Percentiles rank a stretch among this genome's conserved stretches.
Conservation (phyloP, 2,797 vertebrate genomes). For the Tympanoctomys barrerae region DNA sequence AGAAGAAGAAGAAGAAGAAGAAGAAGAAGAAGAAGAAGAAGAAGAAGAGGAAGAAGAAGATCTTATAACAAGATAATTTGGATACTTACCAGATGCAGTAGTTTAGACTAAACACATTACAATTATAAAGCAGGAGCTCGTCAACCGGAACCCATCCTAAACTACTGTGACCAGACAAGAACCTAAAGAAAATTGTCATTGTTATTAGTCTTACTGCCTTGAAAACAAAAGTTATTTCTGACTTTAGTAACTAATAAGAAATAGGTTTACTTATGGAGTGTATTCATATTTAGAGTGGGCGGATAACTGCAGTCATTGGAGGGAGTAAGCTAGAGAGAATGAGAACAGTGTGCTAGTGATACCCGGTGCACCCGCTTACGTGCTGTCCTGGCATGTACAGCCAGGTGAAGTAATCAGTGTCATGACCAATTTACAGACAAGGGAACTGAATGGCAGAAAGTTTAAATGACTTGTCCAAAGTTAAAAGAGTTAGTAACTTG, state of each 20-base stretch:
- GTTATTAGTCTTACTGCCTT: not conserved
- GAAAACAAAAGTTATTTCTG: constrained; percentile 21
- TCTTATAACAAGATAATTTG: not conserved
- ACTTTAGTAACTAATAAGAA: constrained; percentile 34
- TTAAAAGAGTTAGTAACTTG: constrained; percentile 66
- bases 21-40: too few relatives aligned
- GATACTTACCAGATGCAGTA: not conserved
- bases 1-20: too few relatives aligned
- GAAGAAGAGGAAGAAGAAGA: not conserved
- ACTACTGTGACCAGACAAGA: not conserved
- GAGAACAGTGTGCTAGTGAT: not conserved
- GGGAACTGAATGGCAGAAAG: not conserved
- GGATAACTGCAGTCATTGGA: not conserved
- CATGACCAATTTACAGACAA: constrained; percentile 32
- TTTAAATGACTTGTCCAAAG: constrained; percentile 67
- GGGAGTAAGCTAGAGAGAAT: not conserved
- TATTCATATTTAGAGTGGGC: constrained; percentile 6
- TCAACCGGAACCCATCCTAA: not conserved
- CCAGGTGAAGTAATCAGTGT: not conserved
- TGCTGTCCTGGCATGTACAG: not conserved
- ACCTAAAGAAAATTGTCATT: not conserved
- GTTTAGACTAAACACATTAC: constrained; percentile 24
- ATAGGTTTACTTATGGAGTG: not conserved
- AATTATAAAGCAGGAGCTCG: not conserved
- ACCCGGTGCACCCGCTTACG: not conserved